Evolutionary conservation across 2,888 invertebrate genomes (phyloP).

Genomic region (Allygus modestus): DNA sequence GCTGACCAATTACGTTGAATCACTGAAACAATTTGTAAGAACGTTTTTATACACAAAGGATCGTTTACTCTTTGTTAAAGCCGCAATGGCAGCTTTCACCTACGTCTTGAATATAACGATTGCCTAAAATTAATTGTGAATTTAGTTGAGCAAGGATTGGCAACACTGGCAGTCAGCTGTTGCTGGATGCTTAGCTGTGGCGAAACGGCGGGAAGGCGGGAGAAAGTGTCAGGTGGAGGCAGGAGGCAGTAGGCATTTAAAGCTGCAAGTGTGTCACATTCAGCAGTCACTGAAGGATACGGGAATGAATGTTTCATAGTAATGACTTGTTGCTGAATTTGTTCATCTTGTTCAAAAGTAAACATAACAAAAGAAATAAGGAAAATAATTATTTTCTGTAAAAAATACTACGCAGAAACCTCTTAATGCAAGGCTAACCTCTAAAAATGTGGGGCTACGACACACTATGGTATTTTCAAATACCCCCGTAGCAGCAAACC

Average conservation of each 20-base stretch:
- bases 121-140: neutral
- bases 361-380: too few species aligned
- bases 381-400: too few species aligned
- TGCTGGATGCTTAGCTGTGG: slow-evolving; percentile 16
- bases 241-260: too few species aligned
- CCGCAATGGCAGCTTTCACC: neutral
- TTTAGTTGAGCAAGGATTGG: neutral
- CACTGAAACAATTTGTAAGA: neutral
- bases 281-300: neutral
- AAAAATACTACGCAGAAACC: too few species aligned
- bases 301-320: too few species aligned
- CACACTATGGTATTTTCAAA: too few species aligned
- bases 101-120: neutral
- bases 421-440: too few species aligned
- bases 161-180: slow-evolving; percentile 24
- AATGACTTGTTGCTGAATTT: too few species aligned
- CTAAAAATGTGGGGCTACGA: too few species aligned
- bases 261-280: neutral
- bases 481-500: too few species aligned
- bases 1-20: too few species aligned
- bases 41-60: slow-evolving; percentile 11
- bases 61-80: neutral
- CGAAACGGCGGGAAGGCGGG: slow-evolving; percentile 15
- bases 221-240: slow-evolving; percentile 11
- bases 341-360: too few species aligned